Base-by-base conservation (phyloP, 2,797 vertebrate genomes). In the Lemur catta region DNA sequence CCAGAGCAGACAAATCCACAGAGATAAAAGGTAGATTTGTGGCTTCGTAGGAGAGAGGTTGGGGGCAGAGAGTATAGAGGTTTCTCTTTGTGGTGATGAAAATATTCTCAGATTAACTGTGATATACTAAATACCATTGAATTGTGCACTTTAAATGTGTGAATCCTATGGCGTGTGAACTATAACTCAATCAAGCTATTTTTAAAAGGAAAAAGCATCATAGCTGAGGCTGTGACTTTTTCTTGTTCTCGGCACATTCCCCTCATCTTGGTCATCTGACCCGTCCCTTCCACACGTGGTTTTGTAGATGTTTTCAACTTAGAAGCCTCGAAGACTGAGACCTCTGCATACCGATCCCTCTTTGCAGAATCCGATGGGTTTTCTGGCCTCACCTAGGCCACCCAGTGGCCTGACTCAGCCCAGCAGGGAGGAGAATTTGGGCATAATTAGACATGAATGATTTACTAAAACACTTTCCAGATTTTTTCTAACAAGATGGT, bases 61-160 rank as follows among this genome's bases (percentile, higher is more conserved):
- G 0, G 4, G 43, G 43, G 43, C 43, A 43, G 43, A 30, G 57
- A 4, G 2, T 28, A 6, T 0, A 5, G 5, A 8, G 6, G 13
- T 20, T 57, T 46, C 38, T n/a, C 38, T n/a, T 67, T 22, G 15
- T 46, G 35, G 69, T 72, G 38, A 43, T 13, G 22, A 26, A 15
- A 15, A 59, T 0, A 24, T 30, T 48, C 65, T 57, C 13, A 35
- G 28, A 57, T 35, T 59, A 20, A 26, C 6, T 2, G n/a, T 55
- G 84, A 72, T 41, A 41, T 22, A 41, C 17, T 22, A 33, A 43
- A 61, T n/a, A 14, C 4, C 33, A 63, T 1, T 30, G 35, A 9
- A 7, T 30, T 55, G 65, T 52, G 33, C n/a, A 35, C 65, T 63
- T 63, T 30, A 59, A 63, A 63, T 63, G 61, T 6, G 13, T 33